Evolutionary conservation across 2,888 invertebrate genomes (phyloP).

Genomic region (Melanophora roralis): DNA sequence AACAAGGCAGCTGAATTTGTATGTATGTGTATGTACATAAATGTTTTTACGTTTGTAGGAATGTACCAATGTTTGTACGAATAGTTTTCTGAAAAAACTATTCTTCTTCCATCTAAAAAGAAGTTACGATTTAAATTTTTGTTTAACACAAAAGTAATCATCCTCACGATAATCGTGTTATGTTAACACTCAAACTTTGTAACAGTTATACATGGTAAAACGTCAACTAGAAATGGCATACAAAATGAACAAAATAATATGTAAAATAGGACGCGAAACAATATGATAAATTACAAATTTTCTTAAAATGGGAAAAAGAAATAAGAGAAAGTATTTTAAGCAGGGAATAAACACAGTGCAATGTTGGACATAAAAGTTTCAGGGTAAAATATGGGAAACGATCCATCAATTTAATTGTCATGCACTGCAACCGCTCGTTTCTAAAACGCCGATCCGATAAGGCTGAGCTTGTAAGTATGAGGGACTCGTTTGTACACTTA

Average conservation of each 20-base stretch:
- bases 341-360: conserved; percentile 12
- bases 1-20: conserved; percentile 19
- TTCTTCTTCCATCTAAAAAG: background rate
- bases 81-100: conserved; percentile 2
- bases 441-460: too few relatives aligned
- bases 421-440: too few relatives aligned
- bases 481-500: too few relatives aligned
- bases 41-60: too few relatives aligned
- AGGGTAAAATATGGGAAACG: too few relatives aligned
- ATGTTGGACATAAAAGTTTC: too few relatives aligned
- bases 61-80: too few relatives aligned
- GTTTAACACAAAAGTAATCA: conserved; percentile 74
- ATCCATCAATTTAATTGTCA: too few relatives aligned
- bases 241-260: conserved; percentile 42
- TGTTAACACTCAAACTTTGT: conserved; percentile 65
- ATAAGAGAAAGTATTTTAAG: too few relatives aligned
- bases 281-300: conserved; percentile 65
- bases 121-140: conserved; percentile 55
- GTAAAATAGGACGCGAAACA: conserved; percentile 4
- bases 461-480: too few relatives aligned
- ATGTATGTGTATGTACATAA: too few relatives aligned
- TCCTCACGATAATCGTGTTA: conserved; percentile 75
- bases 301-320: background rate
- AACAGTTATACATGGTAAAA: conserved; percentile 44
- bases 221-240: conserved; percentile 59